Evolutionary conservation across 2,113 vertebrate genomes (phyloP), one percentile per base, ranked within the genome.

Genomic region (Callipepla squamata): DNA sequence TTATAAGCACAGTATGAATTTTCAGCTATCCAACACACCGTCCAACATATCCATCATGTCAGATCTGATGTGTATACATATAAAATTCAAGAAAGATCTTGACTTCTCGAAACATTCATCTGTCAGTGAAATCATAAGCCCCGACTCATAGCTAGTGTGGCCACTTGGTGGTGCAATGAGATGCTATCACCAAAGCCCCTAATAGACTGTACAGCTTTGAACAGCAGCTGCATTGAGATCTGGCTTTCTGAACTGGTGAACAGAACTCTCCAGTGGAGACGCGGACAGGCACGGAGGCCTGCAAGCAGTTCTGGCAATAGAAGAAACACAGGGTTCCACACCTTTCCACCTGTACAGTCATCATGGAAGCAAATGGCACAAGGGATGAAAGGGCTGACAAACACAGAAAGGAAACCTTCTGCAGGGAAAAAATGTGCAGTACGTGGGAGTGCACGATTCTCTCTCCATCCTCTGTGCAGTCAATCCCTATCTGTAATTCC

Each of bases 81-180:
- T 48, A 48, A 57, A 57, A 26, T 63, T 78, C 44, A 26, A 59
- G 28, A 38, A 86, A 62, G 9, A 80, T 25, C 42, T 6, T 74
- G 58, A 47, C 11, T 76, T 78, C 47, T 83, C 38, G 23, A 53
- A 50, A 34, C 19, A 20, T 17, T 20, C 5, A 20, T 58, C 28
- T 48, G 2, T 19, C 28, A 40, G 51, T 28, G 32, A 63, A 81
- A 23, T 23, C 32, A 4, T 8, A 13, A 36, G 48, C 69, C 32
- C 48, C 79, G 89, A 80, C 42, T 25, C 23, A 15, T 22, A 34
- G 25, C 55, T 50, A 17, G 11, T 14, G 55, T 38, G 85, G 85
- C 94, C 93, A 90, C 94, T 83, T 92, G 94, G 93, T 85, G 92
- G 96, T 87, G 96, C 96, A 73, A 20, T 3, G 55, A 70, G 93